phyloP scores from a whole-genome alignment of 2,113 vertebrate species.

The Passer montanus region DNA sequence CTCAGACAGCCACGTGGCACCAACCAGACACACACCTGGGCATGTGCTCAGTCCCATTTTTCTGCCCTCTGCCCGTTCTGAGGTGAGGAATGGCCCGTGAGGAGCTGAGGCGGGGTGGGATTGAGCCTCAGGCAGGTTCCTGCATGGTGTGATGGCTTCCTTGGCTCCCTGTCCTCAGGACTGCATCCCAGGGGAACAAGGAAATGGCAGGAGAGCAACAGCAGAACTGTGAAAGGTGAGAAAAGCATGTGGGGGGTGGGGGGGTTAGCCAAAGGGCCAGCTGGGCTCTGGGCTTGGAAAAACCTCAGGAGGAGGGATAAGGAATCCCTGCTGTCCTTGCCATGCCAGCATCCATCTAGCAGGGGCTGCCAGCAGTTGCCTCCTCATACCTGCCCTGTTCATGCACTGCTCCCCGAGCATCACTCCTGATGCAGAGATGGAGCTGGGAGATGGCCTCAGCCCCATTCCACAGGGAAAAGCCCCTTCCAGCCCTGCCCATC shows the following conservation, averaged over 20 bases:
- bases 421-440: neutral
- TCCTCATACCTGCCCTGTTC: neutral
- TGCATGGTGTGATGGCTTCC: neutral
- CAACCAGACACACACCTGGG: neutral
- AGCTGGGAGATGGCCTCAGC: accelerated
- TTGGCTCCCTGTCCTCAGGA: neutral
- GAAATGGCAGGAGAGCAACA: neutral
- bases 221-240: neutral
- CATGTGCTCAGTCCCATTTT: neutral
- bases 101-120: neutral
- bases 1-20: neutral
- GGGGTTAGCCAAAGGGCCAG: neutral
- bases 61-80: neutral
- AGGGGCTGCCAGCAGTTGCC: neutral
- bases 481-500: neutral
- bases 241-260: neutral
- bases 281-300: neutral
- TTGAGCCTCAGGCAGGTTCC: neutral
- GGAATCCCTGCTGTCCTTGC: neutral
- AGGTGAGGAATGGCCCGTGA: neutral
- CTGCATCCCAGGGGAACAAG: neutral
- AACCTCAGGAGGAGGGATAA: neutral
- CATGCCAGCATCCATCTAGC: neutral
- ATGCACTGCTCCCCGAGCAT: neutral
- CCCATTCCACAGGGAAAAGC: neutral